phyloP scores from a whole-genome alignment of 2,113 vertebrate genomes.

The Myotis davidii region DNA sequence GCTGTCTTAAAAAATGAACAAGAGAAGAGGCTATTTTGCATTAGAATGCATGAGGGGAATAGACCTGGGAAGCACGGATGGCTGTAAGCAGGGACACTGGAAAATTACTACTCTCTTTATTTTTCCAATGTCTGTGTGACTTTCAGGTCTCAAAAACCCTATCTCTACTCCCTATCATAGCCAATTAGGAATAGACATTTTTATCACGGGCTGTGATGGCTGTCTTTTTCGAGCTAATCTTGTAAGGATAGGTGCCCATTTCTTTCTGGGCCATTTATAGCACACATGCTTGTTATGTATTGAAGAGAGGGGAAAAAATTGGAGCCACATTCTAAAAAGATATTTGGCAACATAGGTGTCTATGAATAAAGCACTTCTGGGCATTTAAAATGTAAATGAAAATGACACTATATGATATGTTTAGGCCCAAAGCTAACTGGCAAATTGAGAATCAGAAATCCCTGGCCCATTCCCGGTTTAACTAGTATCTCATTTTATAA shows the following conservation, averaged over 20 bases:
- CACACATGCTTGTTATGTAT: neutral
- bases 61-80: slow-evolving; percentile 66
- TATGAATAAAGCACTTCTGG: slow-evolving; percentile 55
- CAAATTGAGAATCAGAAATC: slow-evolving; percentile 19
- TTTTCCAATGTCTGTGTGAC: slow-evolving; percentile 33
- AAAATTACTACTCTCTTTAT: slow-evolving; percentile 67
- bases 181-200: neutral
- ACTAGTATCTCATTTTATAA: slow-evolving; percentile 38
- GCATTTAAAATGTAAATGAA: slow-evolving; percentile 61
- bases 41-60: slow-evolving; percentile 62
- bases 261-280: slow-evolving; percentile 53
- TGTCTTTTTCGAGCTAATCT: slow-evolving; percentile 39
- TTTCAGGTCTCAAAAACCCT: slow-evolving; percentile 21
- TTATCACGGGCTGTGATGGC: slow-evolving; percentile 42
- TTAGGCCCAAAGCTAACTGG: slow-evolving; percentile 20
- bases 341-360: slow-evolving; percentile 62
- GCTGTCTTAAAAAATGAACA: slow-evolving; percentile 76
- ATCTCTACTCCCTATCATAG: neutral
- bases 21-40: slow-evolving; percentile 58
- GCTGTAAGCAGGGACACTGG: slow-evolving; percentile 48
- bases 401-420: slow-evolving; percentile 33
- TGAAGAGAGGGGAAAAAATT: neutral
- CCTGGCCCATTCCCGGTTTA: neutral
- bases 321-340: slow-evolving; percentile 65
- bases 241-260: neutral